Percentiles rank a stretch among this genome's conserved stretches.
phyloP scores from a whole-genome alignment of 2,888 invertebrate species.

The Adineta ricciae region DNA sequence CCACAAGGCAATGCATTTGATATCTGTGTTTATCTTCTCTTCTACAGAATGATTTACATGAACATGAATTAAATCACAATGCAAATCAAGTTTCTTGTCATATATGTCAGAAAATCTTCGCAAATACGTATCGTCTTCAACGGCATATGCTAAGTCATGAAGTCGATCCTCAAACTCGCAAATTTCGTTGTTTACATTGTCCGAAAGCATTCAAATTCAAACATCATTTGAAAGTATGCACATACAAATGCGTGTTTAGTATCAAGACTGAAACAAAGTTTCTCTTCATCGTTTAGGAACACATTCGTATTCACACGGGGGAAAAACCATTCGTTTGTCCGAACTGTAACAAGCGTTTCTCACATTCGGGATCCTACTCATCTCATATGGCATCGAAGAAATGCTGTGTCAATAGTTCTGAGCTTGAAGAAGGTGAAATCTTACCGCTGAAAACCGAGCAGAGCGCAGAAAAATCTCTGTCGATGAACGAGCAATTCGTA shows the following conservation, averaged over 20 bases:
- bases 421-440: neutral
- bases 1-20: neutral
- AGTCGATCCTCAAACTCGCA: conserved; percentile 81
- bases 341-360: conserved; percentile 96
- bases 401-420: conserved; percentile 56
- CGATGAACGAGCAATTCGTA: neutral
- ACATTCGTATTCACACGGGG: conserved; percentile 92
- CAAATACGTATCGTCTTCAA: conserved; percentile 89
- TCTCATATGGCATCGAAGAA: conserved; percentile 99
- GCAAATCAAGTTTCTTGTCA: conserved; percentile 58
- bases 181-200: conserved; percentile 94
- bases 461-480: neutral
- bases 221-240: conserved; percentile 71
- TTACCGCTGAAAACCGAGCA: neutral
- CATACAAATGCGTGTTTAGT: too few relatives aligned
- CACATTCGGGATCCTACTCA: conserved; percentile 87
- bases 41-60: neutral
- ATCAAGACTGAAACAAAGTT: too few relatives aligned
- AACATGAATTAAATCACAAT: conserved; percentile 5
- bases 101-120: conserved; percentile 90
- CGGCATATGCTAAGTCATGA: conserved; percentile 97
- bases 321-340: conserved; percentile 74
- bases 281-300: conserved; percentile 57
- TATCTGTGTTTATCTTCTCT: neutral
- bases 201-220: conserved; percentile 98